These are phyloP conservation scores for Scaptomyza flava DNA, from an alignment of 2,888 invertebrate species.

Conservation along the genomic window DNA sequence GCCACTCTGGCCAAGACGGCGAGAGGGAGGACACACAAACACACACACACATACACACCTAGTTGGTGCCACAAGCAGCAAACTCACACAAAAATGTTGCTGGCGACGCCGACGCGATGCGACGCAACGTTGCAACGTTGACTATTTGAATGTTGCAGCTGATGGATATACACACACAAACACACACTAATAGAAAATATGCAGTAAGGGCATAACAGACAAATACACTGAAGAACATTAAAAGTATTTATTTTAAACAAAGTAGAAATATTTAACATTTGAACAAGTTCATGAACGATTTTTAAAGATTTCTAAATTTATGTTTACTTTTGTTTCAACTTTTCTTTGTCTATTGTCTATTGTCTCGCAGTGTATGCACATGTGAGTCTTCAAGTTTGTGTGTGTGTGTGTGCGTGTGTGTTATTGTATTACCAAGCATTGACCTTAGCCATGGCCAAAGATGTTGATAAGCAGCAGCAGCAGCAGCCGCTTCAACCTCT, in stretches of 20 bases:
- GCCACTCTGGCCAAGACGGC: slow-evolving; percentile 37
- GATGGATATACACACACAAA: slow-evolving; percentile 75
- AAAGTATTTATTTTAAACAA: too few species aligned
- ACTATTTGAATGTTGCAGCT: slow-evolving; percentile 78
- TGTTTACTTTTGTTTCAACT: too few species aligned
- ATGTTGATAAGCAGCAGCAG: slow-evolving; percentile 34
- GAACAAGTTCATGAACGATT: too few species aligned
- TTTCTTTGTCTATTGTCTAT: neutral
- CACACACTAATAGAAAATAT: slow-evolving; percentile 38
- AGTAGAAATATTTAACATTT: too few species aligned
- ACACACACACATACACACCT: neutral
- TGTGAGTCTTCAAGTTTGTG: neutral
- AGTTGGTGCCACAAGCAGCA: slow-evolving; percentile 28
- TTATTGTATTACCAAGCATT: slow-evolving; percentile 53
- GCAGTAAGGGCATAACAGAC: slow-evolving; percentile 17
- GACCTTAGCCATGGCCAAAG: slow-evolving; percentile 67
- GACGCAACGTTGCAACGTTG: slow-evolving; percentile 43
- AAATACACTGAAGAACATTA: neutral
- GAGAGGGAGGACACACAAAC: slow-evolving; percentile 1
- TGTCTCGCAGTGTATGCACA: slow-evolving; percentile 11
- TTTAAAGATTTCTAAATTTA: too few species aligned
- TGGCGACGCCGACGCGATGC: slow-evolving; percentile 36
- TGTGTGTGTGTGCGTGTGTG: slow-evolving; percentile 3
- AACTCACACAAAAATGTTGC: slow-evolving; percentile 58
- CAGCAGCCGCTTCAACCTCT: slow-evolving; percentile 15